Evolutionary conservation across 2,113 vertebrate species (phyloP).

Genomic region (Eclectus roratus): DNA sequence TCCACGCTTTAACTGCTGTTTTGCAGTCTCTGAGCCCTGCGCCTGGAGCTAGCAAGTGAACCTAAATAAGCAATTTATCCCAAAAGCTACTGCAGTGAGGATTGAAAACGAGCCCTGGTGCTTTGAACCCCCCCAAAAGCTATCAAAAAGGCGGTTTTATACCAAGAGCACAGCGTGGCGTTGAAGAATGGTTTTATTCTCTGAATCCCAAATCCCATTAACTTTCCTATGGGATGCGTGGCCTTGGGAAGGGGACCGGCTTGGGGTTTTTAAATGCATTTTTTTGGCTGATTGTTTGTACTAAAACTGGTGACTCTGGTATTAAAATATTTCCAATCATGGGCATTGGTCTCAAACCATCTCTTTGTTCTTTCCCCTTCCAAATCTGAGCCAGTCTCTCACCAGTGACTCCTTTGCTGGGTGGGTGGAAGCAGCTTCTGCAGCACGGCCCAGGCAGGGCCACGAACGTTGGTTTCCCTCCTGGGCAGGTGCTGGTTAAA

Average conservation of each 20-base stretch:
- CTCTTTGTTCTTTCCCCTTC: neutral
- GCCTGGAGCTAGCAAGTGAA: too few species aligned
- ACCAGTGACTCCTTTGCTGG: neutral
- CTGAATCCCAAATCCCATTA: neutral
- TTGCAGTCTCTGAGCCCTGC: too few species aligned
- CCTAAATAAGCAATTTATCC: too few species aligned
- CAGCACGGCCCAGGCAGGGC: neutral
- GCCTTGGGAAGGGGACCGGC: neutral
- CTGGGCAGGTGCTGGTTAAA: neutral
- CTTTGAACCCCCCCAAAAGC: neutral
- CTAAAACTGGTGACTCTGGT: slow-evolving; percentile 5
- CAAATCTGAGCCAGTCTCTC: neutral
- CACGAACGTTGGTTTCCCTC: accelerated
- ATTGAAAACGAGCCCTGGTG: neutral
- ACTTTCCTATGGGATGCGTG: neutral
- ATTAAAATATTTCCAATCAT: slow-evolving; percentile 41
- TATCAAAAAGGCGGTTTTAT: neutral
- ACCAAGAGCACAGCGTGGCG: neutral
- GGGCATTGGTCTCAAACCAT: neutral
- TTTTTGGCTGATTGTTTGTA: neutral
- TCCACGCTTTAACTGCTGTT: too few species aligned
- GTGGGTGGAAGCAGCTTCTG: neutral
- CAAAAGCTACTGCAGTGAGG: neutral
- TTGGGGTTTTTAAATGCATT: neutral
- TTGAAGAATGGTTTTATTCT: neutral